A percentile compares a stretch with the other conserved stretches of the same genome.
These are phyloP conservation scores for Malurus splendens DNA, from an alignment of 2,797 vertebrate species.

Conservation along the genomic window DNA sequence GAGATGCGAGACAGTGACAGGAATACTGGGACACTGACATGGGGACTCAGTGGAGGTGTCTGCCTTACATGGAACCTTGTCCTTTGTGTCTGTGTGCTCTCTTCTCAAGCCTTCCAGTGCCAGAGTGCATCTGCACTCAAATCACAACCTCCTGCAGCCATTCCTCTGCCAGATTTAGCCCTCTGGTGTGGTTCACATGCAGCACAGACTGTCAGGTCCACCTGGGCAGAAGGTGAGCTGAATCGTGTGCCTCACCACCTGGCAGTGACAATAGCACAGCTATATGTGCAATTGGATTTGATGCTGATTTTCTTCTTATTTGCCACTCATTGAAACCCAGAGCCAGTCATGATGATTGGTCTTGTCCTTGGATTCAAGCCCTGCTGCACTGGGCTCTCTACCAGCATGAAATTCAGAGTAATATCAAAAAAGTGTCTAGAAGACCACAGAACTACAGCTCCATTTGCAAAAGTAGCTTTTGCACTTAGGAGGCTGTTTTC, in stretches of 20 bases:
- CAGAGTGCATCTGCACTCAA: not conserved
- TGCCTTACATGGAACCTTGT: not conserved
- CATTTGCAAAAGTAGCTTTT: constrained; percentile 47
- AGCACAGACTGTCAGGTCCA: not conserved
- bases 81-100: not conserved
- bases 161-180: not conserved
- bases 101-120: not conserved
- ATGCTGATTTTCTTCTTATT: constrained; percentile 37
- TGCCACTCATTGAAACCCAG: constrained; percentile 29
- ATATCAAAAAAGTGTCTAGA: constrained; percentile 35
- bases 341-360: constrained; percentile 37
- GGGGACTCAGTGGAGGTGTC: not conserved
- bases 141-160: not conserved
- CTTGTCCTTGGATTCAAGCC: constrained; percentile 55
- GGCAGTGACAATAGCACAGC: constrained; percentile 24
- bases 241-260: not conserved
- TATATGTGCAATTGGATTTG: constrained; percentile 25
- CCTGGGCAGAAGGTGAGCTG: constrained; percentile 29
- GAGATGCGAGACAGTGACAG: not conserved
- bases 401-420: constrained; percentile 14
- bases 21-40: accelerated
- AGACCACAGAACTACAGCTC: constrained; percentile 24
- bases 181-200: not conserved
- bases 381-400: constrained; percentile 11
- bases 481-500: not conserved